These are phyloP conservation scores for Cephus nigrinus DNA, from an alignment of 2,888 invertebrate species.

Conservation along the genomic window DNA sequence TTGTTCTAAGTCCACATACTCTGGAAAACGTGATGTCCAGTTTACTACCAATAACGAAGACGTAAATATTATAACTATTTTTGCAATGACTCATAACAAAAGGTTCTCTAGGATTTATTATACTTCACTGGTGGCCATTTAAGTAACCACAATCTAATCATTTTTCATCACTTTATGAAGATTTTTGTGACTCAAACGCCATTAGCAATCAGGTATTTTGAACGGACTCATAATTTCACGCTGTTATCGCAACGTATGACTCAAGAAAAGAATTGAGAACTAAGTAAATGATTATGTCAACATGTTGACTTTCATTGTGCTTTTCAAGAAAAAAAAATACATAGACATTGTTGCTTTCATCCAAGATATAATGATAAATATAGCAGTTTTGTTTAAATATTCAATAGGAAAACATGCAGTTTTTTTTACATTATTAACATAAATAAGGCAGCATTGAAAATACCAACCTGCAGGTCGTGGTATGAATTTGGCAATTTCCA, in stretches of 20 bases:
- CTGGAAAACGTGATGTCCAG: background rate
- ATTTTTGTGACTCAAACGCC: background rate
- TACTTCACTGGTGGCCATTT: slow-evolving; percentile 8
- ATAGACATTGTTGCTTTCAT: background rate
- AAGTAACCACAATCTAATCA: background rate
- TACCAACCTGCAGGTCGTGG: background rate
- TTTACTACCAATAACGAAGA: no score
- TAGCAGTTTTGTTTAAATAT: background rate
- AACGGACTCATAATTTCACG: background rate
- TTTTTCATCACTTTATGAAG: background rate
- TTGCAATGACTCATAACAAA: background rate
- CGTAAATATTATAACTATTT: background rate
- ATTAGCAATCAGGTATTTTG: background rate
- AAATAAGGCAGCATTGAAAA: background rate
- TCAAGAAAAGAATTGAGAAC: background rate
- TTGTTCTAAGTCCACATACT: background rate
- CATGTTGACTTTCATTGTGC: background rate
- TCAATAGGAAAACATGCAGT: background rate
- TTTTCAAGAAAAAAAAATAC: background rate
- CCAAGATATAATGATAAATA: background rate
- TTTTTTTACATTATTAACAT: background rate
- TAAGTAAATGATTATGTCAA: background rate
- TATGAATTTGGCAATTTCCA: slow-evolving; percentile 2
- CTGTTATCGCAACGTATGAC: background rate
- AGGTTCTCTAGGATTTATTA: background rate